Conservation (phyloP, 2,888 invertebrate genomes). For the Apocheima hispidaria region DNA sequence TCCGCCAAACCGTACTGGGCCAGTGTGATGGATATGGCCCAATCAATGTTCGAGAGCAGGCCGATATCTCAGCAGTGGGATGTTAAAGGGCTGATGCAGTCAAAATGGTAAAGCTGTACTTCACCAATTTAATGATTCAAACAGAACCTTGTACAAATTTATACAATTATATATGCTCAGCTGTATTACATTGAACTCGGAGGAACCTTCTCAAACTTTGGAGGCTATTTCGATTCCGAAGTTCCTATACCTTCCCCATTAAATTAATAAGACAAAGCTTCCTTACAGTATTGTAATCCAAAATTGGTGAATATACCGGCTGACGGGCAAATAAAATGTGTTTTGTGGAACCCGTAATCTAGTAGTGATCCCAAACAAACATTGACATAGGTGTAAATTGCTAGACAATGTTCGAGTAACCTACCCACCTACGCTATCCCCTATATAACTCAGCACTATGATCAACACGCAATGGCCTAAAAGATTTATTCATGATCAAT, state of each 20-base stretch:
- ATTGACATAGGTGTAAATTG: conserved; percentile 1
- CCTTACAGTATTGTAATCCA: conserved; percentile 13
- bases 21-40: no score
- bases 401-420: neutral
- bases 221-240: conserved; percentile 9
- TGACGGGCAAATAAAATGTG: conserved; percentile 1
- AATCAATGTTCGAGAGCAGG: no score
- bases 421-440: neutral
- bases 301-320: conserved; percentile 4
- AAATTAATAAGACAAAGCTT: conserved; percentile 26
- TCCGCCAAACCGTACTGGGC: no score
- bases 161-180: neutral
- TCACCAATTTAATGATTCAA: no score
- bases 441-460: neutral
- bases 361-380: conserved; percentile 14
- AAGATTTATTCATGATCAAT: neutral
- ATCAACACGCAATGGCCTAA: neutral
- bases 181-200: neutral
- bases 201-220: conserved; percentile 4
- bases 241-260: conserved; percentile 11
- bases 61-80: no score
- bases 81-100: no score
- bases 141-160: no score
- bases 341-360: neutral
- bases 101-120: no score